A percentile compares a stretch with the other conserved stretches of the same genome.
Conservation (phyloP, 2,797 vertebrate genomes). For the Sciaenops ocellatus region DNA sequence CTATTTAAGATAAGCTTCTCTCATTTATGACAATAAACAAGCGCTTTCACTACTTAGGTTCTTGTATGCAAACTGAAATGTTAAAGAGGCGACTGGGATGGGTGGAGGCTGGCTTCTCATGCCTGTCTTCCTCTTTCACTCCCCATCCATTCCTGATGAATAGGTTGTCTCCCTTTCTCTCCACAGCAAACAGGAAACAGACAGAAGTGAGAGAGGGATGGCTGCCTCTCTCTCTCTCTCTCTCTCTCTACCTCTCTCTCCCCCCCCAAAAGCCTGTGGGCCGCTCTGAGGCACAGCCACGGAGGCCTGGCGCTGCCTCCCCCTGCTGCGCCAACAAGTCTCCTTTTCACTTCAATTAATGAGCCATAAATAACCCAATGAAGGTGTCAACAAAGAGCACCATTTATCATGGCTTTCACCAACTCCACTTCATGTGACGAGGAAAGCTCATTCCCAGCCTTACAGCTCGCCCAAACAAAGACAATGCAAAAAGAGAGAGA, state of each 20-base stretch:
- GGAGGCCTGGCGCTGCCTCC: conserved; percentile 78
- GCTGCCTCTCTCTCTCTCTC: conserved; percentile 43
- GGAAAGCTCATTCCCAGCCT: conserved; percentile 87
- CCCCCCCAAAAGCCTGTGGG: conserved; percentile 75
- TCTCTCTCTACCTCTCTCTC: conserved; percentile 17
- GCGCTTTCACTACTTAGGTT: conserved; percentile 49
- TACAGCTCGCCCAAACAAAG: conserved; percentile 81
- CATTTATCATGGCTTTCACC: conserved; percentile 97
- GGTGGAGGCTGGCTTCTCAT: conserved; percentile 52
- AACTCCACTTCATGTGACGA: conserved; percentile 85
- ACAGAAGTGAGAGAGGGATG: conserved; percentile 66
- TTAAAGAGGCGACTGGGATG: conserved; percentile 40
- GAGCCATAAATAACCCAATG: conserved; percentile 99
- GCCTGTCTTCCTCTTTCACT: conserved; percentile 71
- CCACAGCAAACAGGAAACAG: conserved; percentile 72
- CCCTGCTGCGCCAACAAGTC: conserved; percentile 93
- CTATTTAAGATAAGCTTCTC: conserved; percentile 23
- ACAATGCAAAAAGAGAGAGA: conserved; percentile 84
- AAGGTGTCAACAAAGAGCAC: conserved; percentile 97
- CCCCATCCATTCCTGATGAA: conserved; percentile 65
- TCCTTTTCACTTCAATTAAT: conserved; percentile 97
- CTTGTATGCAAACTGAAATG: conserved; percentile 55
- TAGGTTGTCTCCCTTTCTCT: conserved; percentile 56
- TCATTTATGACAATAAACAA: conserved; percentile 38
- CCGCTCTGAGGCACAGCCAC: conserved; percentile 80